These are phyloP conservation scores for Thecocarcelia acutangulata DNA, from an alignment of 2,888 invertebrate species.

Conservation along the genomic window DNA sequence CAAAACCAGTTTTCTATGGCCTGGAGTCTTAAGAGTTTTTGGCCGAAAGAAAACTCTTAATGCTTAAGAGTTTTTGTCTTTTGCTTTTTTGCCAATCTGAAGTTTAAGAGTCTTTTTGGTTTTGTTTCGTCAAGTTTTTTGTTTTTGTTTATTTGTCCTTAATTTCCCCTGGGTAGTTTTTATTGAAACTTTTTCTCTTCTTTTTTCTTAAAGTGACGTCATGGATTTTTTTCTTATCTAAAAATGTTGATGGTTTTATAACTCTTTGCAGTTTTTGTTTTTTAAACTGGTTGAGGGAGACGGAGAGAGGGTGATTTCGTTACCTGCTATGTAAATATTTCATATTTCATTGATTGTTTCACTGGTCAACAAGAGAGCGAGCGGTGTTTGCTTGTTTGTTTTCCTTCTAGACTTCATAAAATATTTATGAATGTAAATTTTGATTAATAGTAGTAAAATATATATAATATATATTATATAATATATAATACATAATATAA, in stretches of 20 bases:
- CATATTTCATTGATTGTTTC: conserved; percentile 49
- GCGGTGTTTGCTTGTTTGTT: conserved; percentile 11
- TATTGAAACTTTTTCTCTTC: neutral
- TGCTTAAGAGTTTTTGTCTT: conserved; percentile 46
- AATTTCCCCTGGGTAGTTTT: conserved; percentile 45
- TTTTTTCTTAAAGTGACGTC: conserved; percentile 47
- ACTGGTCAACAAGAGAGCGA: conserved; percentile 45
- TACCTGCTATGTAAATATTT: neutral
- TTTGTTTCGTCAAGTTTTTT: conserved; percentile 63
- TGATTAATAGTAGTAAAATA: too few relatives aligned
- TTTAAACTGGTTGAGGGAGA: neutral
- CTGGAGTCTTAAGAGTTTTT: conserved; percentile 41
- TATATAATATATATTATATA: too few relatives aligned
- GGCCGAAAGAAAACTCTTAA: conserved; percentile 4
- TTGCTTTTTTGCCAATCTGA: neutral
- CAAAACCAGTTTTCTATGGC: conserved; percentile 57
- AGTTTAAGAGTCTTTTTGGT: conserved; percentile 38
- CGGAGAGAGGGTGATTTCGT: too few relatives aligned
- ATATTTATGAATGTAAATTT: too few relatives aligned
- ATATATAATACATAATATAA: too few relatives aligned
- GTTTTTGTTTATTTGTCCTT: neutral
- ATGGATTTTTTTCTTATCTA: neutral
- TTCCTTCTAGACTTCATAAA: too few relatives aligned
- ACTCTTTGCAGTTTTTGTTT: conserved; percentile 26
- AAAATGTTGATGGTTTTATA: neutral